Evolutionary conservation across 2,888 invertebrate genomes (phyloP).

Genomic region (Rhagium mordax): DNA sequence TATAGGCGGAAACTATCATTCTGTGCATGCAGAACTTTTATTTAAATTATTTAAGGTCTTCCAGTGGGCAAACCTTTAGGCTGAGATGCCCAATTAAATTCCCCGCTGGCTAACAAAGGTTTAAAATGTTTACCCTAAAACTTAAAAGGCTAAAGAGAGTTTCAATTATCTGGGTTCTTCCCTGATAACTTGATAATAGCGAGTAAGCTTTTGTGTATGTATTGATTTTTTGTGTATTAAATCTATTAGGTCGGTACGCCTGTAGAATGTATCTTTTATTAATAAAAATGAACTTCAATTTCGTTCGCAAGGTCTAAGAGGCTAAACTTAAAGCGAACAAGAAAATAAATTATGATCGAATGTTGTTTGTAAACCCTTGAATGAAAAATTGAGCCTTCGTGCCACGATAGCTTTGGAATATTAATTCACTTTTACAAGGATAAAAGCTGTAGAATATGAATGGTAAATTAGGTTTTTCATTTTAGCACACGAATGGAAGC

Average conservation of each 20-base stretch:
- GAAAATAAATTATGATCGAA: background rate
- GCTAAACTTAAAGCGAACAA: slow-evolving; percentile 13
- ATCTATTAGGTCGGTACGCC: background rate
- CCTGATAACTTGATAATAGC: background rate
- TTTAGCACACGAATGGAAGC: background rate
- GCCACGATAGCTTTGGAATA: background rate
- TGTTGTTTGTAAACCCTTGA: background rate
- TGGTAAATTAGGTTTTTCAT: slow-evolving; percentile 1
- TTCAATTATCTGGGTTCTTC: background rate
- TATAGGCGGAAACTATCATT: background rate
- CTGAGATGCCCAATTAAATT: background rate
- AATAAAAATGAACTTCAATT: background rate
- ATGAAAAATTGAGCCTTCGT: background rate
- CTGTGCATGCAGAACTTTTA: too few relatives aligned
- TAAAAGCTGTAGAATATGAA: background rate
- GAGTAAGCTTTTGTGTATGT: background rate
- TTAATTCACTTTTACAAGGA: slow-evolving; percentile 12
- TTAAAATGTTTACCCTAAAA: background rate
- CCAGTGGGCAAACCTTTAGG: background rate
- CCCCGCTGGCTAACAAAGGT: background rate
- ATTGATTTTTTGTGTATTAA: background rate
- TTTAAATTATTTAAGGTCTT: too few relatives aligned
- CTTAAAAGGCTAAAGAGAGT: background rate
- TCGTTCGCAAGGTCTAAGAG: background rate
- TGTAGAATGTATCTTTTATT: background rate